phyloP scores from a whole-genome alignment of 2,113 vertebrate genomes.

The Eubucco bourcierii region DNA sequence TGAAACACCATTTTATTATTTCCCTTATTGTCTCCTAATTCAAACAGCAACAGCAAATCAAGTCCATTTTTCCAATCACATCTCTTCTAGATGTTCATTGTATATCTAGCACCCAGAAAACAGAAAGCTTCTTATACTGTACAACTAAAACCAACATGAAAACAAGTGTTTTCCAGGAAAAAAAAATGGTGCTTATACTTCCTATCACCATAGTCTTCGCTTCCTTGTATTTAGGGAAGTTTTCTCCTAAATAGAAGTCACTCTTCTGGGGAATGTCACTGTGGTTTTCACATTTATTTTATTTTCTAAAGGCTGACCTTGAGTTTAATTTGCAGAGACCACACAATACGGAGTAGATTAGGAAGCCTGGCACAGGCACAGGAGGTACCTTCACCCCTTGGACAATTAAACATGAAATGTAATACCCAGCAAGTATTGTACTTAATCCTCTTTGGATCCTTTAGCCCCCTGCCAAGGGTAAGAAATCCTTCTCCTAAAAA shows the following conservation, averaged over 20 bases:
- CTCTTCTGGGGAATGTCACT: neutral
- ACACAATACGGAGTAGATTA: conserved; percentile 5
- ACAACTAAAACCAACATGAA: neutral
- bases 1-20: conserved; percentile 10
- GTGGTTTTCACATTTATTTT: neutral
- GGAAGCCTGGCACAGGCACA: conserved; percentile 3
- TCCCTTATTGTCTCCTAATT: conserved; percentile 24
- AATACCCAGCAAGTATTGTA: conserved; percentile 49
- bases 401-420: conserved; percentile 63
- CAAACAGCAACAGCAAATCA: conserved; percentile 11
- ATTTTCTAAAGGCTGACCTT: conserved; percentile 45
- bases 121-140: conserved; percentile 23
- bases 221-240: conserved; percentile 34
- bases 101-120: neutral
- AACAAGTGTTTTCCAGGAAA: conserved; percentile 31
- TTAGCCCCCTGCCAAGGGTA: conserved; percentile 40
- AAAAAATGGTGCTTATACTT: conserved; percentile 19
- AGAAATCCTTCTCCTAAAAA: conserved; percentile 36
- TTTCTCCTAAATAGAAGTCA: neutral
- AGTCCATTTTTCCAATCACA: neutral
- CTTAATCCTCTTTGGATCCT: conserved; percentile 62
- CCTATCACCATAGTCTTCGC: neutral
- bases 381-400: conserved; percentile 43
- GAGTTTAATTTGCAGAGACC: conserved; percentile 6
- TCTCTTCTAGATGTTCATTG: neutral